Percentiles rank a stretch among this genome's conserved stretches.
These are phyloP conservation scores for Azemiops feae DNA, from an alignment of 2,113 vertebrate genomes.

Conservation along the genomic window DNA sequence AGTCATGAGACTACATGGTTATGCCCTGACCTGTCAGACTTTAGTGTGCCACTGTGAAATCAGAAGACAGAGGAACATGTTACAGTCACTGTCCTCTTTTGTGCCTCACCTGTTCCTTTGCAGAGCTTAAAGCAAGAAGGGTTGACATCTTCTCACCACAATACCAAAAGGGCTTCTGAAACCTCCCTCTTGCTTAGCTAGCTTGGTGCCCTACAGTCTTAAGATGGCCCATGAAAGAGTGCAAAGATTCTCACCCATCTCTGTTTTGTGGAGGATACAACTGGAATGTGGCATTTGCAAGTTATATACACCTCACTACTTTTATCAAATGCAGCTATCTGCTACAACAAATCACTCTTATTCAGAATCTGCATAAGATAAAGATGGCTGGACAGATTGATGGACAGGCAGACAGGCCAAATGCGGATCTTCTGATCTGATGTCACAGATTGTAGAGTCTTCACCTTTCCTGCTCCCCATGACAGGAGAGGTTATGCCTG, in stretches of 20 bases:
- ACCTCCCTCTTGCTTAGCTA: background rate
- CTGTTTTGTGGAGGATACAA: background rate
- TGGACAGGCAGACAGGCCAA: background rate
- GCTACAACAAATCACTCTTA: background rate
- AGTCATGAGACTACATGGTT: background rate
- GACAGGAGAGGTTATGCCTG: background rate
- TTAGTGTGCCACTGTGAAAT: constrained; percentile 6
- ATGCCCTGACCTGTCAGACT: background rate
- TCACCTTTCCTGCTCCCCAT: background rate
- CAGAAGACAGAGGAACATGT: background rate
- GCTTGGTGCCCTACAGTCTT: background rate
- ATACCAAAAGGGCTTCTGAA: background rate
- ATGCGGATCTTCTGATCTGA: background rate
- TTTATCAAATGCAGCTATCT: background rate
- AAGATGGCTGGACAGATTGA: background rate
- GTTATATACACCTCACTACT: background rate
- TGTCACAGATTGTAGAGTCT: background rate
- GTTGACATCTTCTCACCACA: background rate
- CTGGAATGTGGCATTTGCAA: background rate
- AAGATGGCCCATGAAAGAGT: background rate
- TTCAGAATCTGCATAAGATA: background rate
- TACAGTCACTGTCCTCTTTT: background rate
- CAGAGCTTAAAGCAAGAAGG: background rate
- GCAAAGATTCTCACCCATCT: background rate
- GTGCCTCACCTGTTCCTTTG: background rate